These are phyloP conservation scores for Globodera rostochiensis DNA, from an alignment of 1,140 invertebrate genomes.

Conservation along the genomic window DNA sequence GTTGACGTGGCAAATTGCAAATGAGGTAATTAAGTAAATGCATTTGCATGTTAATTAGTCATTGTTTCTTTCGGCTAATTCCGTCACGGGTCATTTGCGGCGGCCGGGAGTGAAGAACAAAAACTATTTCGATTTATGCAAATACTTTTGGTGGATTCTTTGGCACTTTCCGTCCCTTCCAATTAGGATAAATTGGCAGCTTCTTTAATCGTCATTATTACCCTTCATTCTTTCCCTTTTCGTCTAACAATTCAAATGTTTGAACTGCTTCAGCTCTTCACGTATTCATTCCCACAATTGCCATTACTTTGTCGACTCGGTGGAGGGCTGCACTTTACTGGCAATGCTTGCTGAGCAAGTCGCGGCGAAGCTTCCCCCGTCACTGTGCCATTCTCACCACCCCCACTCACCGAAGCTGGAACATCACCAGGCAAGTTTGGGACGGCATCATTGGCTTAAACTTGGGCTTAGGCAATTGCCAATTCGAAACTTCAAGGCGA, in stretches of 20 bases:
- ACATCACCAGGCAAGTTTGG: background rate
- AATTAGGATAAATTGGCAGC: background rate
- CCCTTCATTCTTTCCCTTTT: background rate
- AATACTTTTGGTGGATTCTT: too few species aligned
- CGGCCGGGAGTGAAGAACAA: too few species aligned
- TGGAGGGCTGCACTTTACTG: slow-evolving; percentile 49
- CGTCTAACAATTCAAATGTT: background rate
- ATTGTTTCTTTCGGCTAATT: too few species aligned
- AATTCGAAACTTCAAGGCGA: background rate
- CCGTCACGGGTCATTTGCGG: too few species aligned
- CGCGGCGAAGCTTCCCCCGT: slow-evolving; percentile 15
- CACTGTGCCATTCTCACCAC: slow-evolving; percentile 1
- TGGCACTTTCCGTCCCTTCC: background rate
- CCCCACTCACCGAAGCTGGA: background rate
- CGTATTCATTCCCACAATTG: background rate
- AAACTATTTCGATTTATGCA: too few species aligned
- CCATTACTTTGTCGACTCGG: slow-evolving; percentile 51
- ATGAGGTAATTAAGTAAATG: too few species aligned
- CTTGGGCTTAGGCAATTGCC: too few species aligned
- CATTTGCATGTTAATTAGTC: too few species aligned
- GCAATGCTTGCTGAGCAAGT: slow-evolving; percentile 54
- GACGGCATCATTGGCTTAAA: background rate
- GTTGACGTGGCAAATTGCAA: too few species aligned
- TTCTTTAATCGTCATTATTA: background rate
- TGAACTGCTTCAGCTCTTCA: background rate